Base-by-base conservation (phyloP, 2,888 invertebrate genomes). In the Tortricodes alternella region DNA sequence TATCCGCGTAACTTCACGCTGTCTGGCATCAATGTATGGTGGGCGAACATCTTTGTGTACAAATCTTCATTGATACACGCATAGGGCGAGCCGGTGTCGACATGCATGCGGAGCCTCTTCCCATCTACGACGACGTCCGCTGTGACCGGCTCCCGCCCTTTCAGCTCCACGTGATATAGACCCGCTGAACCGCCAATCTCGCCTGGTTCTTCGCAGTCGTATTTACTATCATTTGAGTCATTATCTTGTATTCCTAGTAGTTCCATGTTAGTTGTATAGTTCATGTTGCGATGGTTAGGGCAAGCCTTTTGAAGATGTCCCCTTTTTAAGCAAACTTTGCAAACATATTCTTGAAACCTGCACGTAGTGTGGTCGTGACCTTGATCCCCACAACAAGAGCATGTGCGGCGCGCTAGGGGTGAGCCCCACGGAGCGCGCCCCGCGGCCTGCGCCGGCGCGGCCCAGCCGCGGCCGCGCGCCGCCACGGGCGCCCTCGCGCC, bases 401-500 rank as follows among this genome's bases (percentile, higher is more conserved):
- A 23, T 9, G 2, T 2, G 24, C 24, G 24, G 2, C 24, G 24
- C 8, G 5, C 24, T 8, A 9, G 24, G 9, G 7, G 24, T 24
- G n/a, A n/a, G n/a, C 24, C 24, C 8, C 6, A 5, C 8, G 24
- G 24, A 7, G 24, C 8, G 9, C 19, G 23, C 3, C 23, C 9
- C 8, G 41, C 57, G 48, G n/a, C n/a, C n/a, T 8, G 23, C 23
- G 46, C 61, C 23, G 56, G 59, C 59, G 61, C 58, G 57, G 57
- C 29, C 52, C 55, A 3, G 16, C 32, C 46, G 16, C 46, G 29
- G 32, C 29, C 35, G 15, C 16, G 15, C 2, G 5, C 35, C 2
- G 23, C 23, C 5, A 8, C 5, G 23, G 23, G 15, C 16, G 46
- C 32, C 46, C 18, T 16, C 7, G 32, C 16, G 13, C 15, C 13